Evolutionary conservation across 2,113 vertebrate genomes (phyloP).

Genomic region (Carassius auratus): DNA sequence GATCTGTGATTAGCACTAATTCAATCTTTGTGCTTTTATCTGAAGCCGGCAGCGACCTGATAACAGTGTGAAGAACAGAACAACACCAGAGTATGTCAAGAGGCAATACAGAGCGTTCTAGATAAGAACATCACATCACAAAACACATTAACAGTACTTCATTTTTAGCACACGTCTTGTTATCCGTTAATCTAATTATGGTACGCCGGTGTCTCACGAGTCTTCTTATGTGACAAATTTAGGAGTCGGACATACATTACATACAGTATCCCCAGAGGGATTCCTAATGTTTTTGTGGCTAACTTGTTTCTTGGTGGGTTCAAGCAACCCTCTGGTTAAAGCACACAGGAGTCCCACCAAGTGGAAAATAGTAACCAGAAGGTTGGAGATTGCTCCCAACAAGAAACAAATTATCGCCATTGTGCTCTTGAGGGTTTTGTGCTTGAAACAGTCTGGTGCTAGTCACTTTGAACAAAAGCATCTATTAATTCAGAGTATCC

Average conservation of each 20-base stretch:
- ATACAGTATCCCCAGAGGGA: background rate
- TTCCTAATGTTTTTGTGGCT: background rate
- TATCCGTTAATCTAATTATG: background rate
- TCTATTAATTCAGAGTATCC: no score
- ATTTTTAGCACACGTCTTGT: background rate
- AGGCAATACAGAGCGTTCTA: background rate
- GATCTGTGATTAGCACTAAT: slow-evolving; percentile 52
- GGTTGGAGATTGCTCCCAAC: background rate
- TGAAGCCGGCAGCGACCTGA: slow-evolving; percentile 19
- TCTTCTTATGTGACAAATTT: background rate
- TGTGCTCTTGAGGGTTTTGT: background rate
- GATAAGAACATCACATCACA: slow-evolving; percentile 26
- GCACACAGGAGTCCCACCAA: background rate
- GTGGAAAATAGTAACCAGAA: background rate
- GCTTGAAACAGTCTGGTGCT: background rate
- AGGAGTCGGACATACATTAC: background rate
- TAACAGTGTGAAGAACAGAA: background rate
- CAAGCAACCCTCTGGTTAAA: background rate
- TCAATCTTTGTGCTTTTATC: slow-evolving; percentile 47
- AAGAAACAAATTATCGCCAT: background rate
- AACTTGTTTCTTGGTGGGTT: background rate
- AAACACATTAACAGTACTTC: background rate
- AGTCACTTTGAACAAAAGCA: no score
- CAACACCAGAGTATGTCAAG: slow-evolving; percentile 6
- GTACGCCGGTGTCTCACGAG: background rate